Base-by-base conservation (phyloP, 2,888 invertebrate species). In the Arenicola marina region DNA sequence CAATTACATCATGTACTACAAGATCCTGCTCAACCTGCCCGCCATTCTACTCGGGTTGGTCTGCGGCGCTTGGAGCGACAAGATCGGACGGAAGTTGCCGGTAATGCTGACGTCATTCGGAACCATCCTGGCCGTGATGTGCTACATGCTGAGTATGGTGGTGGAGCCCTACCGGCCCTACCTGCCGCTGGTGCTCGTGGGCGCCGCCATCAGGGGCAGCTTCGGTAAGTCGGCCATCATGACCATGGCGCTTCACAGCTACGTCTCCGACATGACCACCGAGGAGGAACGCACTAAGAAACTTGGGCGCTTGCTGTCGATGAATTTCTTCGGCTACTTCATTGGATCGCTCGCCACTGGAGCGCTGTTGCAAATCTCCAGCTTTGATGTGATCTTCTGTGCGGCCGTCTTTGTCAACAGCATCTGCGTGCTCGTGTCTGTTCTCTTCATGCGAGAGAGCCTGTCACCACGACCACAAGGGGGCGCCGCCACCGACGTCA, bases 181-280 rank as follows among this genome's bases (percentile, higher is more conserved):
- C 71, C 4, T 80, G 2, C 67, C 69, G 2, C 66, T 79, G 24
- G 71, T 82, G 24, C 66, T 82, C 32, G 57, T 73, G 2, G 83
- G 83, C 0, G 77, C 81, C 0, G 57, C 73, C 2, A 51, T 78
- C 18, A 75, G 80, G 62, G 83, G 83, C 2, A 61, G 76, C 7
- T 78, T 81, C 61, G 83, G 83, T 0, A 82, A 82, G 63, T 79
- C 79, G n/a, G 76, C 82, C 0, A 75, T 83, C 3, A 78, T 83
- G 24, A 81, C 80, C 26, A 83, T 83, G 83, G 81, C 82, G 1
- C 78, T 81, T 0, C 79, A 82, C 72, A 81, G 81, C 57, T 80
- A 82, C 67, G 75, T 81, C 18, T 70, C 80, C 3, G 83, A 83
- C 61, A 74, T 76, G 21, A 78, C 76, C 3, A 73, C 74, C 60